phyloP scores from a whole-genome alignment of 64 coral and sea anemone species.

The Anthopleura sola region DNA sequence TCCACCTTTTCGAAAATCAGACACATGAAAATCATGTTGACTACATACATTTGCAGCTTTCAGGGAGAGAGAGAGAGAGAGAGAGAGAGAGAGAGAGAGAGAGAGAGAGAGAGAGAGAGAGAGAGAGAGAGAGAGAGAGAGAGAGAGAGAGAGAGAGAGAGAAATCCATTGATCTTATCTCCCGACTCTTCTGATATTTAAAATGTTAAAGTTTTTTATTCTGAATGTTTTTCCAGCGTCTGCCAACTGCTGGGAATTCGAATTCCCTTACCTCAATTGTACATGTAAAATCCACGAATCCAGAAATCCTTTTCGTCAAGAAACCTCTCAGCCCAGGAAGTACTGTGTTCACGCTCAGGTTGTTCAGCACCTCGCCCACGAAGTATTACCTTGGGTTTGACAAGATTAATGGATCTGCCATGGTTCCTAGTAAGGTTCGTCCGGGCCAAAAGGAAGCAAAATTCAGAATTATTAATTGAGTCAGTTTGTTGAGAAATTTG shows the following conservation, averaged over 20 bases:
- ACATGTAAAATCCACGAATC: not conserved
- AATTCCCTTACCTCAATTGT: not conserved
- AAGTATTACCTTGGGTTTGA: not conserved
- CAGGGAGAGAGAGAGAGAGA: too few relatives aligned
- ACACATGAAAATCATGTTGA: too few relatives aligned
- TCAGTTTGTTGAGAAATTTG: not conserved
- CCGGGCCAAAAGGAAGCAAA: not conserved
- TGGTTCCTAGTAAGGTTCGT: not conserved
- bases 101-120: too few relatives aligned
- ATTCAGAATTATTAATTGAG: not conserved
- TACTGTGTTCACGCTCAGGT: not conserved
- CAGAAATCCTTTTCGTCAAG: slow-evolving; percentile 4
- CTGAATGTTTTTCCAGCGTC: not conserved
- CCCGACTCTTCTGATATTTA: too few relatives aligned
- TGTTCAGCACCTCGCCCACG: not conserved
- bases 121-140: too few relatives aligned
- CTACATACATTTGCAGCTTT: too few relatives aligned
- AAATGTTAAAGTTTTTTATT: not conserved
- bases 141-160: too few relatives aligned
- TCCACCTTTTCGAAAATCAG: too few relatives aligned
- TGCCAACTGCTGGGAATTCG: too few relatives aligned
- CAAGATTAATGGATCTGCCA: not conserved
- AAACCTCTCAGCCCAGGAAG: not conserved
- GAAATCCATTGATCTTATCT: too few relatives aligned
- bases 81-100: too few relatives aligned